Percentiles rank a stretch among this genome's conserved stretches.
Conservation (phyloP, 2,113 vertebrate genomes). For the Procavia capensis region DNA sequence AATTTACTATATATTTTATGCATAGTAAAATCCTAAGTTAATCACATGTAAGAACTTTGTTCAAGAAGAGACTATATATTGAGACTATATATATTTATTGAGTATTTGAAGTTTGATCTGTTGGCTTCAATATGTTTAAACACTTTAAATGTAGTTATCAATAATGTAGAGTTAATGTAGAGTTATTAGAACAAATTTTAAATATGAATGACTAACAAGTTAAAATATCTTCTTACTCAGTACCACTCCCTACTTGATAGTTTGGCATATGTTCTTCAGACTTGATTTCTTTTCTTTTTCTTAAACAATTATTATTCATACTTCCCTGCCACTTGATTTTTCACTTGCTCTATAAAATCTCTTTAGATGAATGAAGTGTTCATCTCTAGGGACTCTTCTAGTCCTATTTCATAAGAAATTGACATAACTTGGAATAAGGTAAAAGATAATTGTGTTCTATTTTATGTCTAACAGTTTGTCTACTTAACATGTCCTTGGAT, state of each 20-base stretch:
- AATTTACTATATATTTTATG: slow-evolving; percentile 13
- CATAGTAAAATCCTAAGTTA: slow-evolving; percentile 26
- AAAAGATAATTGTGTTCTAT: neutral
- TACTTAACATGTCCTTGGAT: neutral
- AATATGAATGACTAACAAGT: neutral
- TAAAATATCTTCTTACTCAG: neutral
- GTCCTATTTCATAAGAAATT: neutral
- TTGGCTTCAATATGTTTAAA: neutral
- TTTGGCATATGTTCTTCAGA: neutral
- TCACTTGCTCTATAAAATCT: neutral
- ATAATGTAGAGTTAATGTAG: neutral
- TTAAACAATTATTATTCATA: neutral
- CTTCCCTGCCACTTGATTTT: neutral
- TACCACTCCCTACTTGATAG: neutral
- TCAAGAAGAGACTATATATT: neutral
- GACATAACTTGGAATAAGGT: neutral
- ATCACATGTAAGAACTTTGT: neutral
- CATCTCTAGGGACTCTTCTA: neutral
- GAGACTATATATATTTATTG: slow-evolving; percentile 49
- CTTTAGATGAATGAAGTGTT: neutral
- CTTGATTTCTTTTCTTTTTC: neutral
- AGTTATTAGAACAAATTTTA: neutral
- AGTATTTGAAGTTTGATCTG: neutral
- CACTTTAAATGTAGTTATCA: slow-evolving; percentile 32
- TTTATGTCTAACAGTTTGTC: neutral